phyloP scores from a whole-genome alignment of 2,797 vertebrate genomes.

The Mastacembelus armatus region DNA sequence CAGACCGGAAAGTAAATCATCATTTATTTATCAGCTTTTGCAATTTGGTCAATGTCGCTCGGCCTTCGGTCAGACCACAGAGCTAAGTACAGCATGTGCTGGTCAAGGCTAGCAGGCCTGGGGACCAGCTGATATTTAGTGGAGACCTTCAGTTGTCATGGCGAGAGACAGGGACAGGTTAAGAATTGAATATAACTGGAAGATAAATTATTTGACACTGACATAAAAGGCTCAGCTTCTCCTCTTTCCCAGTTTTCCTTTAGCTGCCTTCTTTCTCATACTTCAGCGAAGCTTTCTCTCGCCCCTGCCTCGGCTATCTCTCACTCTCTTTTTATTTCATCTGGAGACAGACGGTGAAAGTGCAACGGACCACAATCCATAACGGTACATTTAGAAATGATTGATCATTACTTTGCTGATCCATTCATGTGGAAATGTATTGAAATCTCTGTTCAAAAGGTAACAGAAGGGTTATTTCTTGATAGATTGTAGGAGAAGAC shows the following conservation, averaged over 20 bases:
- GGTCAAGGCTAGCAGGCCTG: conserved; percentile 30
- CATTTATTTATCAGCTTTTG: conserved; percentile 19
- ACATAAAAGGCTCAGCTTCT: neutral
- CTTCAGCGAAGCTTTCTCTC: neutral
- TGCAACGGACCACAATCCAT: neutral
- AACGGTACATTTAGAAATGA: conserved; percentile 11
- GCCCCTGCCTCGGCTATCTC: too few relatives aligned
- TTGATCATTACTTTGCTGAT: neutral
- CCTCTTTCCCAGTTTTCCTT: neutral
- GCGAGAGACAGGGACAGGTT: neutral
- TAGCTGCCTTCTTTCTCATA: neutral
- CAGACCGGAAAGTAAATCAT: conserved; percentile 24
- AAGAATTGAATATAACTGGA: conserved; percentile 17
- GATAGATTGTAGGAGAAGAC: conserved; percentile 12
- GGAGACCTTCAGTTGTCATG: conserved; percentile 29
- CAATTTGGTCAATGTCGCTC: conserved; percentile 20
- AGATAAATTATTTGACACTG: conserved; percentile 9
- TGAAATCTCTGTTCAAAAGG: neutral
- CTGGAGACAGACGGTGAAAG: neutral
- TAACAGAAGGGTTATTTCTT: conserved; percentile 10
- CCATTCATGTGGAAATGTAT: neutral
- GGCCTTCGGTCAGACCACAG: too few relatives aligned
- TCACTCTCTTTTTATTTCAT: neutral
- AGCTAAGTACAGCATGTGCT: conserved; percentile 27
- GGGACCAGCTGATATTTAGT: conserved; percentile 27